These are phyloP conservation scores for Pyrgilauda ruficollis DNA, from an alignment of 2,113 vertebrate genomes.

Conservation along the genomic window DNA sequence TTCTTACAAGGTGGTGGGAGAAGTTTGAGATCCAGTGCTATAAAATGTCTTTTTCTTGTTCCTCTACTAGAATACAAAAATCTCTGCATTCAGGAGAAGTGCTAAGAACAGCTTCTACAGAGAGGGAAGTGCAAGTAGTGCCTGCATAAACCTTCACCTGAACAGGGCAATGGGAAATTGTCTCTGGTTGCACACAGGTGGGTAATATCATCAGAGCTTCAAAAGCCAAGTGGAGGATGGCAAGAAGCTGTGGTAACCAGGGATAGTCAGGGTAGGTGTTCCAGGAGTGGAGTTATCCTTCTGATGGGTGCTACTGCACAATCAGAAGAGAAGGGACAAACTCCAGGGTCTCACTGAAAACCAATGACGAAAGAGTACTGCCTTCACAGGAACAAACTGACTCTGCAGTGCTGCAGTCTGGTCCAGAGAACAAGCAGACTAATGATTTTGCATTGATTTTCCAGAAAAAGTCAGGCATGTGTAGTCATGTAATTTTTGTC, in stretches of 20 bases:
- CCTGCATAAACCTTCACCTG: neutral
- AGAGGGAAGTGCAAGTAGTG: neutral
- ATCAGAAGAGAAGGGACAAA: neutral
- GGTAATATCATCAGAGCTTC: neutral
- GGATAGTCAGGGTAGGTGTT: neutral
- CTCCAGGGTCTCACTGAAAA: neutral
- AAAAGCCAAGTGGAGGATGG: neutral
- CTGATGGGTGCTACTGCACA: accelerated
- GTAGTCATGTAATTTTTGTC: neutral
- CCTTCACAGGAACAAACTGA: neutral
- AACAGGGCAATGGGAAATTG: constrained; percentile 1
- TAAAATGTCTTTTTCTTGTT: neutral
- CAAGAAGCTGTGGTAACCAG: neutral
- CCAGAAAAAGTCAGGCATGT: neutral
- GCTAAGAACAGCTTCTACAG: neutral
- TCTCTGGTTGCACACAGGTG: neutral
- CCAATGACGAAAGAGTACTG: neutral
- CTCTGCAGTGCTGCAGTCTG: neutral
- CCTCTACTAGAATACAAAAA: neutral
- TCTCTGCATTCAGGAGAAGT: neutral
- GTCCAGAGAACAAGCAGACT: neutral
- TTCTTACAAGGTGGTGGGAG: neutral
- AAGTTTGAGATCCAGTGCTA: neutral
- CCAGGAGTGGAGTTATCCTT: neutral
- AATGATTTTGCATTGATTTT: neutral